phyloP scores from a whole-genome alignment of 2,888 invertebrate genomes.

The Acanthosepion esculentum region DNA sequence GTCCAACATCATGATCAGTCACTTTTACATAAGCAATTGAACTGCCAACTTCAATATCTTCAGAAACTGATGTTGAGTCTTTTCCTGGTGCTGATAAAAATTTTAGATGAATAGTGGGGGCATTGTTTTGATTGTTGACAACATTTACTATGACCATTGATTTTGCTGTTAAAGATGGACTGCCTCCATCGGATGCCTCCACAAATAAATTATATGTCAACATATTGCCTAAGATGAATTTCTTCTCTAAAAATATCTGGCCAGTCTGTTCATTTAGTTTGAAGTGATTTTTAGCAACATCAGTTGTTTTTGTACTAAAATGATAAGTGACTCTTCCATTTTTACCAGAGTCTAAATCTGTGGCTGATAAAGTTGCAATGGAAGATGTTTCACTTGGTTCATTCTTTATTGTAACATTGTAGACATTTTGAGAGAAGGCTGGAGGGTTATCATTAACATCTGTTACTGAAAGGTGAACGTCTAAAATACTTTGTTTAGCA shows the following conservation, averaged over 20 bases:
- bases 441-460: conserved; percentile 43
- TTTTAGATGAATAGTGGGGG: neutral
- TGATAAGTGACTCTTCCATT: conserved; percentile 40
- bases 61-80: conserved; percentile 21
- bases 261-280: conserved; percentile 23
- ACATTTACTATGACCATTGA: conserved; percentile 18
- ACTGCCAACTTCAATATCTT: neutral
- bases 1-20: conserved; percentile 33
- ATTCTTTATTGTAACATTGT: conserved; percentile 39
- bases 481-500: neutral
- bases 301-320: conserved; percentile 35
- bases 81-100: neutral
- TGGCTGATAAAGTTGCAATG: conserved; percentile 25
- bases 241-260: neutral
- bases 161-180: neutral
- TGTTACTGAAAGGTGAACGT: neutral
- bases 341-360: conserved; percentile 36
- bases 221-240: neutral
- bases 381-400: neutral
- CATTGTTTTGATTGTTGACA: neutral
- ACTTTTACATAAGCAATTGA: neutral
- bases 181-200: neutral
- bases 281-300: neutral
- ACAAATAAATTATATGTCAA: conserved; percentile 15
- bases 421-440: conserved; percentile 8